Base-by-base conservation (phyloP, 2,113 vertebrate genomes). In the Speoplatyrhinus poulsoni region DNA sequence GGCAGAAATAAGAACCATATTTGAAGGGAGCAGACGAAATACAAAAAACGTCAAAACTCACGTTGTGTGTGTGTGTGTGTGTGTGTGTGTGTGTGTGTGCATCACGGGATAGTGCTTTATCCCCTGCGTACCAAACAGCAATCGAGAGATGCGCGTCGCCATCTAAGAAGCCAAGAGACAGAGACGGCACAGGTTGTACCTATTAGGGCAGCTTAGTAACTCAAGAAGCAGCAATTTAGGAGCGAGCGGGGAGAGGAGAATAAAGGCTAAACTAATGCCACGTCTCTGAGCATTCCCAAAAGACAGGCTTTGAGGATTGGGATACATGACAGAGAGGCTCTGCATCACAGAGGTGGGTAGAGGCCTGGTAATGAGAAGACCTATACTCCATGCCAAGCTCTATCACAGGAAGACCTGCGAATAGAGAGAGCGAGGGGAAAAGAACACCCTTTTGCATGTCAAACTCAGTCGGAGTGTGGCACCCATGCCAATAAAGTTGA, bases 1-100 rank as follows among this genome's bases (percentile, higher is more conserved):
- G 81, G 67, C 79, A 93, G 87, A 93, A 94, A 95, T 76, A 89
- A 87, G 94, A 95, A 95, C 91, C 93, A 94, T 91, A 95, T 93
- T 89, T 92, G 88, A 92, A 90, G 88, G 36, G 36, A 41, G 36
- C 36, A 41, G 36, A 41, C 36, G 7, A 83, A 88, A 91, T 92
- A 87, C 82, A 90, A 69, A 76, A 62, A 64, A 80, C 84, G 80
- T 41, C 36, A 41, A 83, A 75, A 81, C 88, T 78, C 63, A 87
- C 90, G 92, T 85, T 73, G 85, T 76, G 72, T 88, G 88, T 91
- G 82, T 73, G 85, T 76, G 72, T 88, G 88, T 91, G 82, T 85
- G 85, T 85, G 81, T 56, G 76, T 41, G 36, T 41, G 36, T 41
- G 36, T 41, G 36, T 41, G 36, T 6, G 69, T 86, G 82, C 82